Evolutionary conservation across 2,888 invertebrate genomes (phyloP).

Genomic region (Nasonovia ribisnigri): DNA sequence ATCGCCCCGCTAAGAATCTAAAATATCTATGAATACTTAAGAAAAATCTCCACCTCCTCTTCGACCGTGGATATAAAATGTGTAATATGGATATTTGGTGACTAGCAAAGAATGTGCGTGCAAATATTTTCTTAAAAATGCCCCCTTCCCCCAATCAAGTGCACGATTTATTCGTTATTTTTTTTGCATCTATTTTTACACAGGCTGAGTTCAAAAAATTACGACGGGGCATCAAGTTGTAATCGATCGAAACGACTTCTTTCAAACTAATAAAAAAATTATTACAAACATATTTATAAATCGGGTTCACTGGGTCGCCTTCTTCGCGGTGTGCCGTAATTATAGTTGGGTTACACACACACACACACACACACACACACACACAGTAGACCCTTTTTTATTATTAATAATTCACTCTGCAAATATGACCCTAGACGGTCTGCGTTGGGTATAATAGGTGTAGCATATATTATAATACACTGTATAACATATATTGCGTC

Average conservation of each 20-base stretch:
- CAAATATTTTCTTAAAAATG: not conserved
- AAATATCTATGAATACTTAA: not conserved
- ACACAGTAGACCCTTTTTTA: not conserved
- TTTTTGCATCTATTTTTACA: not conserved
- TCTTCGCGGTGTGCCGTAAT: not conserved
- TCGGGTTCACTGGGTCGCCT: slow-evolving; percentile 42
- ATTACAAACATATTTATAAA: not conserved
- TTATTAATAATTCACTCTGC: slow-evolving; percentile 56
- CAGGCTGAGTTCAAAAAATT: not conserved
- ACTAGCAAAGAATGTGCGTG: not conserved
- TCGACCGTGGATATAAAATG: not conserved
- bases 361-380: not conserved
- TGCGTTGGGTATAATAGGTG: not conserved
- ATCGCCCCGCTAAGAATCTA: no score
- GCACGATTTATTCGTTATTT: not conserved
- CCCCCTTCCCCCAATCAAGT: not conserved
- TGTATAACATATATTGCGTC: not conserved
- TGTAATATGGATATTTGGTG: not conserved
- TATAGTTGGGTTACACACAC: not conserved
- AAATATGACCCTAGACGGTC: not conserved
- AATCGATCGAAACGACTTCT: not conserved
- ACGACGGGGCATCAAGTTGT: not conserved
- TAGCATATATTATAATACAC: not conserved
- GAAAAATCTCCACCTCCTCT: not conserved
- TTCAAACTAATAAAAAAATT: not conserved